Conservation (phyloP, 2,888 invertebrate genomes). For the Eulithis prunata region DNA sequence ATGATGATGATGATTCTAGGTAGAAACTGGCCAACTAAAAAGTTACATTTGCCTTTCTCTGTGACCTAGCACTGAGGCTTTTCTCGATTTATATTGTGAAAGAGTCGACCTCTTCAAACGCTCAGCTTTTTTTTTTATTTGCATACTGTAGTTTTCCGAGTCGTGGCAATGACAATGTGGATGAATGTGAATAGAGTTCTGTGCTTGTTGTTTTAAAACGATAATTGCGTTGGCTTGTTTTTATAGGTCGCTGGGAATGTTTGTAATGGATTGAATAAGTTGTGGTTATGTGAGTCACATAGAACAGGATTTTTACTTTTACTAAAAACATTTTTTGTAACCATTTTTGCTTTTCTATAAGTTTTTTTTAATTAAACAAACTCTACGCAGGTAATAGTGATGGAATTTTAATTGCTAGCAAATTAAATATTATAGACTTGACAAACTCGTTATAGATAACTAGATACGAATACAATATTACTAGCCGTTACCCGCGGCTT, state of each 20-base stretch:
- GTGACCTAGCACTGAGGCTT: constrained; percentile 13
- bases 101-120: constrained; percentile 41
- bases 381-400: no score
- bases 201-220: constrained; percentile 32
- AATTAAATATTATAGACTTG: no score
- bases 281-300: constrained; percentile 8
- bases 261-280: constrained; percentile 26
- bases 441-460: no score
- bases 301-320: no score
- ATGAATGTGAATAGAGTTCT: constrained; percentile 35
- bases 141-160: constrained; percentile 37
- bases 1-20: no score
- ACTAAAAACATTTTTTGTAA: no score
- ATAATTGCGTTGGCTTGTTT: constrained; percentile 41
- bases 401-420: no score
- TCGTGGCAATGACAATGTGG: constrained; percentile 41
- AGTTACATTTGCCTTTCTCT: constrained; percentile 13
- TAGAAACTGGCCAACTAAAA: background rate
- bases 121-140: constrained; percentile 39
- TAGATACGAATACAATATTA: no score
- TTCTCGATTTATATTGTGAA: constrained; percentile 52
- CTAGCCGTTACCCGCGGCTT: no score
- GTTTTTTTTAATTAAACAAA: no score
- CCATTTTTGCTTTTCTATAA: no score
- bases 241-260: constrained; percentile 23